Percentiles rank a stretch among this genome's conserved stretches.
phyloP scores from a whole-genome alignment of 2,113 vertebrate genomes.

The Neofelis nebulosa region DNA sequence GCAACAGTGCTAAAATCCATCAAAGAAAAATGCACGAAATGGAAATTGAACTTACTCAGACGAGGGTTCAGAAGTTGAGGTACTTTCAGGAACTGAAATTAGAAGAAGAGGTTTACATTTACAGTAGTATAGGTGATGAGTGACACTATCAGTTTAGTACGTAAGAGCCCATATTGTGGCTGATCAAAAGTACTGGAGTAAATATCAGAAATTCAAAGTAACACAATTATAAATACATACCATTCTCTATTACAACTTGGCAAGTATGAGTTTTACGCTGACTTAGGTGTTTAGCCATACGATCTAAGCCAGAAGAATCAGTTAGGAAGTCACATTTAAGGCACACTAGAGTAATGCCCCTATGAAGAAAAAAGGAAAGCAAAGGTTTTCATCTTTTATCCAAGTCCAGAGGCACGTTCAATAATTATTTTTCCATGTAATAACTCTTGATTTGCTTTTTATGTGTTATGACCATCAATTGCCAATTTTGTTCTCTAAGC shows the following conservation, averaged over 20 bases:
- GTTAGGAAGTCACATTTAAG: constrained; percentile 94
- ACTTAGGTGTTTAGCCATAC: constrained; percentile 94
- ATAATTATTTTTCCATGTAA: constrained; percentile 37
- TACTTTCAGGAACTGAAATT: constrained; percentile 84
- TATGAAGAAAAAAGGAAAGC: constrained; percentile 67
- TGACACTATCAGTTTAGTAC: constrained; percentile 22
- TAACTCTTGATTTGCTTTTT: constrained; percentile 15
- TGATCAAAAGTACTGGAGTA: constrained; percentile 57
- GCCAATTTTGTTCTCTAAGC: constrained; percentile 24
- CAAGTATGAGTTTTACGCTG: constrained; percentile 91
- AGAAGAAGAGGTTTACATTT: constrained; percentile 73
- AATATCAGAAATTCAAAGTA: constrained; percentile 55
- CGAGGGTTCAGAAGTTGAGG: constrained; percentile 76
- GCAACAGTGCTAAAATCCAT: constrained; percentile 62
- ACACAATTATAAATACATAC: constrained; percentile 81
- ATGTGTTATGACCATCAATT: background rate
- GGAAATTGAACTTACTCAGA: constrained; percentile 86
- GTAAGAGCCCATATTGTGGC: constrained; percentile 35
- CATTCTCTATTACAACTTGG: constrained; percentile 92
- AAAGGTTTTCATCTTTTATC: background rate
- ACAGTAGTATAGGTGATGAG: background rate
- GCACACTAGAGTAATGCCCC: constrained; percentile 93
- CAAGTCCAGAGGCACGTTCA: constrained; percentile 23
- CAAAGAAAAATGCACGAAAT: constrained; percentile 49
- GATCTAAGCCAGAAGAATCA: constrained; percentile 88